A percentile compares a stretch with the other conserved stretches of the same genome.
Evolutionary conservation across 2,888 invertebrate genomes (phyloP).

Genomic region (Drosophila mayaguana): DNA sequence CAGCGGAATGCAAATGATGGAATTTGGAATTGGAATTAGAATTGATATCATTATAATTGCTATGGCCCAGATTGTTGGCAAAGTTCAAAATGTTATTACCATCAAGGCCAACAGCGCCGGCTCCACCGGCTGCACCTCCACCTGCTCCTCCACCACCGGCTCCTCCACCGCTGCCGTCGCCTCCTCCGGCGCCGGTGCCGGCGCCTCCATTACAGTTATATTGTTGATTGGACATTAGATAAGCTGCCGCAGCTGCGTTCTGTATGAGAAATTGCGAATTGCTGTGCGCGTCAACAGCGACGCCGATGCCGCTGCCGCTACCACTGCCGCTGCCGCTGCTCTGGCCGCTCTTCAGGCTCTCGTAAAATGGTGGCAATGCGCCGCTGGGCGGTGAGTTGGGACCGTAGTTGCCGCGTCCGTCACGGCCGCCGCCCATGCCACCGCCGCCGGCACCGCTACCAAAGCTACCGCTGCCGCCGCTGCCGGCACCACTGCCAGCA

Average conservation of each 20-base stretch:
- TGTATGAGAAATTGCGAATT: slow-evolving; percentile 87
- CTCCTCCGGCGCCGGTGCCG: slow-evolving; percentile 84
- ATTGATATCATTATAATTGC: slow-evolving; percentile 78
- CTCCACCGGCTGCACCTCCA: slow-evolving; percentile 86
- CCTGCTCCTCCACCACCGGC: slow-evolving; percentile 69
- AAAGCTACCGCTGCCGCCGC: slow-evolving; percentile 86
- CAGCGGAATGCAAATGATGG: slow-evolving; percentile 46
- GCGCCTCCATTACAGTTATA: slow-evolving; percentile 32
- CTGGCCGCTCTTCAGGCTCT: slow-evolving; percentile 93
- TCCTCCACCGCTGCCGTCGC: slow-evolving; percentile 72
- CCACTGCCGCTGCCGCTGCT: slow-evolving; percentile 14
- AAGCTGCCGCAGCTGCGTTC: slow-evolving; percentile 88
- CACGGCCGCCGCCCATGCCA: slow-evolving; percentile 91
- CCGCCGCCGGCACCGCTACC: slow-evolving; percentile 87
- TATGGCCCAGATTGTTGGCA: slow-evolving; percentile 78
- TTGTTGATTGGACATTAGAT: slow-evolving; percentile 86
- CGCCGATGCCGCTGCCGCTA: slow-evolving; percentile 2
- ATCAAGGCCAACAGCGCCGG: slow-evolving; percentile 58
- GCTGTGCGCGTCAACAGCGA: slow-evolving; percentile 80
- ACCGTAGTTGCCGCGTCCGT: slow-evolving; percentile 93
- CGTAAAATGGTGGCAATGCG: slow-evolving; percentile 95
- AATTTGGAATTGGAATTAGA: slow-evolving; percentile 78
- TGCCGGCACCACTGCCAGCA: slow-evolving; percentile 36
- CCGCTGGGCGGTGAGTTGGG: slow-evolving; percentile 95
- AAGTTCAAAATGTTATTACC: slow-evolving; percentile 84